These are phyloP conservation scores for Rousettus leschenaultii DNA, from an alignment of 2,113 vertebrate genomes.

Conservation along the genomic window DNA sequence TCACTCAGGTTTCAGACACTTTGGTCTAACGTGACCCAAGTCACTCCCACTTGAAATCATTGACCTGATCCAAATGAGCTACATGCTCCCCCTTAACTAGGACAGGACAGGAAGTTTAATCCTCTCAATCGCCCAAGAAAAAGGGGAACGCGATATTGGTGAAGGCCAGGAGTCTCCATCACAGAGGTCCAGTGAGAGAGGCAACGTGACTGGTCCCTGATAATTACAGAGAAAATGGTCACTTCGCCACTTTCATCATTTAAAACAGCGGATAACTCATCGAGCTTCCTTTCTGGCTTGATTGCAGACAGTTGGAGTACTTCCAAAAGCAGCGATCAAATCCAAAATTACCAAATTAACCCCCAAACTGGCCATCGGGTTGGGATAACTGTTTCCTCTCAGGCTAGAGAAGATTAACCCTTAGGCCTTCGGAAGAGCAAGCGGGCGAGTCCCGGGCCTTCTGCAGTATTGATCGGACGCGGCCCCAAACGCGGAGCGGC, in stretches of 20 bases:
- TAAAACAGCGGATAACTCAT: not conserved
- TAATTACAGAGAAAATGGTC: not conserved
- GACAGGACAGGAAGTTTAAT: not conserved
- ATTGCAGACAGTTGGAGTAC: not conserved
- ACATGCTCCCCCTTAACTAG: not conserved
- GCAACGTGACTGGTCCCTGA: not conserved
- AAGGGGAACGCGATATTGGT: not conserved
- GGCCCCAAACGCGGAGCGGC: not conserved
- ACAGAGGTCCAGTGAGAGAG: not conserved
- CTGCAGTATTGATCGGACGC: not conserved
- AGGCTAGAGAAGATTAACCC: not conserved
- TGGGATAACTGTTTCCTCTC: not conserved
- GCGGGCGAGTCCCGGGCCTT: not conserved
- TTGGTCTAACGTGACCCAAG: not conserved
- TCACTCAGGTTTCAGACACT: not conserved
- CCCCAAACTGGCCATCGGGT: constrained; percentile 20
- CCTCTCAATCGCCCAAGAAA: not conserved
- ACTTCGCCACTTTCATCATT: not conserved
- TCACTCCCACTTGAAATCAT: not conserved
- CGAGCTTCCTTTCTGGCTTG: not conserved
- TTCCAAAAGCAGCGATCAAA: constrained; percentile 37
- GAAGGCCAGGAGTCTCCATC: not conserved
- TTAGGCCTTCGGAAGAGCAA: not conserved
- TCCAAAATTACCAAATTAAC: constrained; percentile 49
- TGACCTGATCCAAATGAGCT: not conserved